Evolutionary conservation across 1,140 invertebrate genomes (phyloP).

Genomic region (Achatina immaculata): DNA sequence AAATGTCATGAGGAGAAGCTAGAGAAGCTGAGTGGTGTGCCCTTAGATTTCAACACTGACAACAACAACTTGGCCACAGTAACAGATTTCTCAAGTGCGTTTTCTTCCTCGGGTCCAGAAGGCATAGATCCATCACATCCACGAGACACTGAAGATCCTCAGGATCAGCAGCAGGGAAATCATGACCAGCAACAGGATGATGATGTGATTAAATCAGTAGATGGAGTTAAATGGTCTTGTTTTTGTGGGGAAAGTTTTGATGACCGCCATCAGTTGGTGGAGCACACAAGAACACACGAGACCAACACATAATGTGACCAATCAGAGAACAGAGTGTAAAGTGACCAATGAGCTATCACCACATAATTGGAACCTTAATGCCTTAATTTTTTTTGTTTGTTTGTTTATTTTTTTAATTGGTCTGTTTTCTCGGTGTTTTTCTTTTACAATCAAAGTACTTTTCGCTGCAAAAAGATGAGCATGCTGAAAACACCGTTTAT

Average conservation of each 20-base stretch:
- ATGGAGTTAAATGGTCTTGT: slow-evolving; percentile 17
- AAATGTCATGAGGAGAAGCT: slow-evolving; percentile 39
- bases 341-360: neutral
- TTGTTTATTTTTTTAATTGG: neutral
- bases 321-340: neutral
- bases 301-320: neutral
- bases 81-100: neutral
- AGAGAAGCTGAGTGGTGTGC: slow-evolving; percentile 18
- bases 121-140: neutral
- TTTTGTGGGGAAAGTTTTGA: slow-evolving; percentile 41
- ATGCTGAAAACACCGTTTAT: too few species aligned
- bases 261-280: slow-evolving; percentile 17
- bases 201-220: neutral
- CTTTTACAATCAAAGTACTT: neutral
- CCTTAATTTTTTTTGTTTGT: neutral
- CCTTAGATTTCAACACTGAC: slow-evolving; percentile 21
- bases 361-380: neutral
- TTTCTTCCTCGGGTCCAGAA: slow-evolving; percentile 1
- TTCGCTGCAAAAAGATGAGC: too few species aligned
- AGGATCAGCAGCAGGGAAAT: neutral
- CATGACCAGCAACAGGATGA: slow-evolving; percentile 9
- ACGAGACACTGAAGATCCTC: neutral
- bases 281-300: slow-evolving; percentile 30
- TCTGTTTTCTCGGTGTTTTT: too few species aligned
- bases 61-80: neutral